Conservation (phyloP, 2,113 vertebrate species). For the Setophaga kirtlandii region DNA sequence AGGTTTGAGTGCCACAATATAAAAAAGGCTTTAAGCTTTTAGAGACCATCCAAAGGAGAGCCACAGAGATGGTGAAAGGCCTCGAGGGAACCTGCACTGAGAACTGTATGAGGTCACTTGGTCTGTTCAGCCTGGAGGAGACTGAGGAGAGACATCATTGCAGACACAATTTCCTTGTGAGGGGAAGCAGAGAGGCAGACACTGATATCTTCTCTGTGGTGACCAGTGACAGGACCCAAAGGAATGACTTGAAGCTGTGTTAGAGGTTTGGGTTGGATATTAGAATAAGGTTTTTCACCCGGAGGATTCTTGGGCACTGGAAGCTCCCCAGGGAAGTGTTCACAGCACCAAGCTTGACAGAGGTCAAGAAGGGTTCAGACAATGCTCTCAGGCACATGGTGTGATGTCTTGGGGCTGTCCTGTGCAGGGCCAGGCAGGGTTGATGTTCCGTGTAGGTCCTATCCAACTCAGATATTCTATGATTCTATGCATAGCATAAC, state of each 20-base stretch:
- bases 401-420: not conserved
- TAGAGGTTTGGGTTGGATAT: not conserved
- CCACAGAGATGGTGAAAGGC: rapidly evolving
- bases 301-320: not conserved
- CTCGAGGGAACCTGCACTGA: not conserved
- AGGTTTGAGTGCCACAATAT: rapidly evolving
- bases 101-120: not conserved
- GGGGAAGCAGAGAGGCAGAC: rapidly evolving
- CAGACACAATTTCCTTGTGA: not conserved
- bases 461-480: not conserved
- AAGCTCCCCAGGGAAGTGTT: not conserved
- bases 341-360: not conserved
- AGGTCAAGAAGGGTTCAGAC: not conserved
- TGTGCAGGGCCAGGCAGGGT: not conserved
- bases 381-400: not conserved
- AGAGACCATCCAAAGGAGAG: rapidly evolving
- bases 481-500: not conserved
- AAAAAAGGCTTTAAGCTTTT: rapidly evolving
- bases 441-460: not conserved
- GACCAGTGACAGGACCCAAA: not conserved
- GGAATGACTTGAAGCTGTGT: not conserved
- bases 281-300: not conserved
- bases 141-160: rapidly evolving
- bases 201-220: not conserved
- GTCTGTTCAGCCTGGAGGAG: not conserved